Evolutionary conservation across 2,113 vertebrate genomes (phyloP), one percentile per base, ranked within the genome.

Genomic region (Calidris pugnax): DNA sequence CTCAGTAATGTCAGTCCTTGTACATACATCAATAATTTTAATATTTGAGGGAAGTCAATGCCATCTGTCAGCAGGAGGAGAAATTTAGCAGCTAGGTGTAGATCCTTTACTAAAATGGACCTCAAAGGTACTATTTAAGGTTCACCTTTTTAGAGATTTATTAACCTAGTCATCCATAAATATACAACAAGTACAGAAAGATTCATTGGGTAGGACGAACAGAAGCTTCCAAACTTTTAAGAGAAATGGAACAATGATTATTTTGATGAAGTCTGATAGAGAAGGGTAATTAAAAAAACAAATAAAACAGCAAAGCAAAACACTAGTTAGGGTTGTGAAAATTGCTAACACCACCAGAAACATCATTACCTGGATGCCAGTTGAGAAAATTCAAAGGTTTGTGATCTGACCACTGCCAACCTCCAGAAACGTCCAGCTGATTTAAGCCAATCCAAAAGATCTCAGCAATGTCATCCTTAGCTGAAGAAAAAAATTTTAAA

Each of bases 331-430:
- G 48, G 4, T 32, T 64, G 21, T 43, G 28, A 87, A 60, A 63
- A 43, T 12, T 50, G 8, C 60, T 68, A 41, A 33, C 33, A 68
- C 5, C n/a, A 84, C 4, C 63, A 45, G 50, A 94, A 96, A 89
- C 41, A 73, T 12, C 66, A 72, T 96, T 98, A 99, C 99, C 99
- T 98, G 97, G 66, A 94, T 98, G 98, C 99, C 99, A 99, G 93
- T 97, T 99, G 79, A 99, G 84, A 94, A 99, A 97, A 64, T 96
- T 97, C 71, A 99, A 94, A 23, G 99, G 98, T 18, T 98, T 98
- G 83, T 99, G 98, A 64, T 99, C 99, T 20, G 99, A 99, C 99
- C 99, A 99, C 97, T 99, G 99, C 99, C 99, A 99, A 33, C 99
- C 99, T 82, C 98, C 98, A 93, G 98, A 97, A 78, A 96, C 75